Evolutionary conservation across 1,140 invertebrate species (phyloP).

Genomic region (Colletes latitarsis): DNA sequence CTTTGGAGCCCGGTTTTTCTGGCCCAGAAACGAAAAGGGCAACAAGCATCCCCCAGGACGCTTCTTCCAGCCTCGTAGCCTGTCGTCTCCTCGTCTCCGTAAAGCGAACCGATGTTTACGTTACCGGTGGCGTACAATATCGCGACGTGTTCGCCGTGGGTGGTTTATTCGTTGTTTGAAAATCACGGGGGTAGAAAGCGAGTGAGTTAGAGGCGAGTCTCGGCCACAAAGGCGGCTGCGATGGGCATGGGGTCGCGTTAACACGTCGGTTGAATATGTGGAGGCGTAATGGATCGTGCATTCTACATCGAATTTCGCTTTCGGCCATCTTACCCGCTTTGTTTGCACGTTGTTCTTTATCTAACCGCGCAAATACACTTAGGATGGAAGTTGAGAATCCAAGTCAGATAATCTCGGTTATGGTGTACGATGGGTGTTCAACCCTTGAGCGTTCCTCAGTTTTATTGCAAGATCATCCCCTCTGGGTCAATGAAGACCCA

Average conservation of each 20-base stretch:
- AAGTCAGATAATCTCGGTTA: too few species aligned
- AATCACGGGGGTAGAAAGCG: not conserved
- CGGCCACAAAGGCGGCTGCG: not conserved
- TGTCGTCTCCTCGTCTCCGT: not conserved
- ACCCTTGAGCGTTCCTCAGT: too few species aligned
- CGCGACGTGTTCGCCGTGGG: constrained; percentile 29
- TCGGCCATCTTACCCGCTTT: too few species aligned
- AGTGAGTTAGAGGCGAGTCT: constrained; percentile 16
- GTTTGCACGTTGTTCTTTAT: too few species aligned
- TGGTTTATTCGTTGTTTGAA: constrained; percentile 15
- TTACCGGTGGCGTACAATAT: not conserved
- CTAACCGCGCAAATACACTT: too few species aligned
- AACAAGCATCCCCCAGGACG: not conserved
- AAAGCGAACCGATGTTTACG: constrained; percentile 42
- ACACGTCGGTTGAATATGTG: not conserved
- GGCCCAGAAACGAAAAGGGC: constrained; percentile 23
- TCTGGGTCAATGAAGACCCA: too few species aligned
- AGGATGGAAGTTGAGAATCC: too few species aligned
- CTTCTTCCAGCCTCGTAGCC: too few species aligned
- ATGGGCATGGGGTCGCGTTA: not conserved
- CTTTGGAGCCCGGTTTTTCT: not conserved
- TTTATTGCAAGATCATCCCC: too few species aligned
- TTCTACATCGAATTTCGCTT: too few species aligned
- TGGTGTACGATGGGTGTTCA: too few species aligned
- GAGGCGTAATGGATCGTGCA: too few species aligned